Evolutionary conservation across 2,113 vertebrate species (phyloP).

Genomic region (Lepidothrix coronata): DNA sequence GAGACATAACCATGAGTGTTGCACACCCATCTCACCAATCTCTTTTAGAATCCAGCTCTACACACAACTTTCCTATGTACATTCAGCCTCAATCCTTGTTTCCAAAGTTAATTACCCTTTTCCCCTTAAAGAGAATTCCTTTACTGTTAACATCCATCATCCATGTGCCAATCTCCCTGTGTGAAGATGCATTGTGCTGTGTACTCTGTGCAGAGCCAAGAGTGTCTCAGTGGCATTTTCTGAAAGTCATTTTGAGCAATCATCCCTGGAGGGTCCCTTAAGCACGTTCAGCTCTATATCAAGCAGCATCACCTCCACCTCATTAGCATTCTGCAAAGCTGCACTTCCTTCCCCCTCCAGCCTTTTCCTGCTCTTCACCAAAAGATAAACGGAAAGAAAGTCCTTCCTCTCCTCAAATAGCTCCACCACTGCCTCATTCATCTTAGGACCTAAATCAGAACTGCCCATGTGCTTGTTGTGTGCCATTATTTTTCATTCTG

Average conservation of each 20-base stretch:
- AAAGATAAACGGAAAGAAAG: neutral
- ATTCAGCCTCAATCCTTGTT: neutral
- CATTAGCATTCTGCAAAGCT: neutral
- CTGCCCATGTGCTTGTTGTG: neutral
- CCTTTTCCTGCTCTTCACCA: neutral
- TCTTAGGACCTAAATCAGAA: neutral
- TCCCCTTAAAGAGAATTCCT: neutral
- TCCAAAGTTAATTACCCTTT: constrained; percentile 1
- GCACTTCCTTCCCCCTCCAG: fast-evolving
- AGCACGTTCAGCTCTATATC: neutral
- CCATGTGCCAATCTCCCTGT: neutral
- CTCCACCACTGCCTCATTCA: neutral
- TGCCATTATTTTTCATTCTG: neutral
- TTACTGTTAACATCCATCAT: neutral
- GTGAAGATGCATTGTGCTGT: neutral
- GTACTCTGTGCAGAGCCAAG: neutral
- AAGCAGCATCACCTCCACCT: neutral
- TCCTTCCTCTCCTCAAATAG: neutral
- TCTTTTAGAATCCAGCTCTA: neutral
- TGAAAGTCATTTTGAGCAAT: constrained; percentile 20
- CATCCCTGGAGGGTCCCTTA: neutral
- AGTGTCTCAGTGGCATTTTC: neutral
- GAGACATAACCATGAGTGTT: neutral
- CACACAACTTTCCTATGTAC: neutral
- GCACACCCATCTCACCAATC: neutral